Conservation (phyloP, 2,888 invertebrate genomes). For the Xestia xanthographa region DNA sequence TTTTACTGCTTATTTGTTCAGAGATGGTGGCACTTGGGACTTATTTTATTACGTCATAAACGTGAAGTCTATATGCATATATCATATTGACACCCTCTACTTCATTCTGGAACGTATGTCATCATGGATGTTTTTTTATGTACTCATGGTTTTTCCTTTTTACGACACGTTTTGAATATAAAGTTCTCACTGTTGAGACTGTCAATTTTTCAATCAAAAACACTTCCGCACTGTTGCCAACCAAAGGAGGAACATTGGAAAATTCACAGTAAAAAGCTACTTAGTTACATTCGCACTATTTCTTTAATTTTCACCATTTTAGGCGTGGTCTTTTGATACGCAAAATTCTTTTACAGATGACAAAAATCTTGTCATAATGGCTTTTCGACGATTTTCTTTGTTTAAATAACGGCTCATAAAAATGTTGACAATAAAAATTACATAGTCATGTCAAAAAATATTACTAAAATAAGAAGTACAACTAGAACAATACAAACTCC, state of each 20-base stretch:
- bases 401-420: neutral
- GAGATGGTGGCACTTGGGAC: slow-evolving; percentile 21
- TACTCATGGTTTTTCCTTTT: neutral
- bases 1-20: slow-evolving; percentile 55
- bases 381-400: neutral
- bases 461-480: too few relatives aligned
- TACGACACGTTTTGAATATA: neutral
- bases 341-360: neutral
- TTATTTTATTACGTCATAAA: slow-evolving; percentile 45
- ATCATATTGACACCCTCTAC: slow-evolving; percentile 36
- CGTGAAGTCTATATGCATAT: slow-evolving; percentile 18
- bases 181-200: neutral
- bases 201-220: neutral
- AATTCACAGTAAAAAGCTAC: neutral
- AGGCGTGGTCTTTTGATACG: neutral
- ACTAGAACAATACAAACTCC: neutral
- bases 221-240: neutral
- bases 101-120: slow-evolving; percentile 2
- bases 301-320: neutral
- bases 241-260: neutral
- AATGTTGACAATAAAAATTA: too few relatives aligned
- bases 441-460: neutral
- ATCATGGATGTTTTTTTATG: neutral
- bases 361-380: neutral
- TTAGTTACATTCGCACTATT: neutral